These are phyloP conservation scores for Drosophila percnosoma DNA, from an alignment of 2,888 invertebrate genomes.

Conservation along the genomic window DNA sequence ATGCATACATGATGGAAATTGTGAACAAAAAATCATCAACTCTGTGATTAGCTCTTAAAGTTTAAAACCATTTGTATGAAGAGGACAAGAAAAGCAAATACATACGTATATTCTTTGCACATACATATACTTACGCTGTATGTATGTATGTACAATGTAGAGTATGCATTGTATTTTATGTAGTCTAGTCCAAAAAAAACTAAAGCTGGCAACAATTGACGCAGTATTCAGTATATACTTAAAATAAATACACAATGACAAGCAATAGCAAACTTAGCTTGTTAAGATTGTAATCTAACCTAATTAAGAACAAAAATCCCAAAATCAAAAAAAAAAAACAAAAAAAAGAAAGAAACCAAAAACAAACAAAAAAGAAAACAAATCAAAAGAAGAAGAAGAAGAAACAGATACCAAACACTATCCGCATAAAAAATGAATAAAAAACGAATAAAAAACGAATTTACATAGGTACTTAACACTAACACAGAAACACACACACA, in stretches of 20 bases:
- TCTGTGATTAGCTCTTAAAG: slow-evolving; percentile 83
- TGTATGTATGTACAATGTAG: slow-evolving; percentile 28
- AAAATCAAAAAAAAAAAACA: slow-evolving; percentile 9
- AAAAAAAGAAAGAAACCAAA: not conserved
- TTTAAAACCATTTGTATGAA: slow-evolving; percentile 59
- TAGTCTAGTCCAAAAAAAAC: slow-evolving; percentile 41
- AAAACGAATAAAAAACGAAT: slow-evolving; percentile 74
- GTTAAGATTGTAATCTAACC: slow-evolving; percentile 53
- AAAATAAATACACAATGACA: slow-evolving; percentile 47
- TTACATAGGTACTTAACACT: slow-evolving; percentile 70
- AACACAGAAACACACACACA: slow-evolving; percentile 16
- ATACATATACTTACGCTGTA: slow-evolving; percentile 10
- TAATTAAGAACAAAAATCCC: slow-evolving; percentile 17
- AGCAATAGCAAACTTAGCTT: slow-evolving; percentile 66
- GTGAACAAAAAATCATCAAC: slow-evolving; percentile 80
- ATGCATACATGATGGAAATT: slow-evolving; percentile 69
- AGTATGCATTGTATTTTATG: slow-evolving; percentile 52
- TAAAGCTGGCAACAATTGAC: slow-evolving; percentile 24
- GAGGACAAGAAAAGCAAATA: slow-evolving; percentile 8
- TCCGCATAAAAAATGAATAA: slow-evolving; percentile 37
- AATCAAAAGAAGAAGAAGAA: slow-evolving; percentile 11
- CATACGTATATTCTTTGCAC: slow-evolving; percentile 10
- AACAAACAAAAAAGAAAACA: slow-evolving; percentile 10
- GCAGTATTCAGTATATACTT: slow-evolving; percentile 41
- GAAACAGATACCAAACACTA: slow-evolving; percentile 23